These are phyloP conservation scores for Poicephalus meyeri DNA, from an alignment of 2,113 vertebrate species.

Conservation along the genomic window DNA sequence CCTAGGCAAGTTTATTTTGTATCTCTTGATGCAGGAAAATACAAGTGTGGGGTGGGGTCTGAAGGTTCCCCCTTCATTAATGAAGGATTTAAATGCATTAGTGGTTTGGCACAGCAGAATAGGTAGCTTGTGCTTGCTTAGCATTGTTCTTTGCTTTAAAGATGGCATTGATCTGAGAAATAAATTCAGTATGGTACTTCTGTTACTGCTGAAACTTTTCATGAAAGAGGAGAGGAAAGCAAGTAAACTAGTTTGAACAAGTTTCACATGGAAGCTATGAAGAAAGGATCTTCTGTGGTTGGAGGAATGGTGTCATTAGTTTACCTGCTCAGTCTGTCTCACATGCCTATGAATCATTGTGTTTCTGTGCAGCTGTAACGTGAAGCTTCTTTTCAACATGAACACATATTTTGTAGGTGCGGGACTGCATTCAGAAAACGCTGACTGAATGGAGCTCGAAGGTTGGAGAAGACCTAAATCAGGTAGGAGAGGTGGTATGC, in stretches of 20 bases:
- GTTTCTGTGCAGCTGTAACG: not conserved
- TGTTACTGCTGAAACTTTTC: not conserved
- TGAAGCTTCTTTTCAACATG: not conserved
- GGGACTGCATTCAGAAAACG: slow-evolving; percentile 92
- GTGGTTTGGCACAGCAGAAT: not conserved
- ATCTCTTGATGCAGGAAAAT: not conserved
- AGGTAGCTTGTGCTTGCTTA: not conserved
- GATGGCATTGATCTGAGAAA: not conserved
- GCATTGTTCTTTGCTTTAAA: not conserved
- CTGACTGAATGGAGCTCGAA: slow-evolving; percentile 90
- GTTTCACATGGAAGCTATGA: not conserved
- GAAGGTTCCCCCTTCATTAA: not conserved
- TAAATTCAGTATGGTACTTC: not conserved
- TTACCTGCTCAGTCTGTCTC: not conserved
- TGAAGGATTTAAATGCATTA: not conserved
- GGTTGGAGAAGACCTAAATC: slow-evolving; percentile 69
- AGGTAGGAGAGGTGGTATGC: slow-evolving; percentile 55
- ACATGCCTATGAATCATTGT: not conserved
- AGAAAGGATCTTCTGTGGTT: not conserved
- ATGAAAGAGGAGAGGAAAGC: not conserved
- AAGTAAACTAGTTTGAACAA: not conserved
- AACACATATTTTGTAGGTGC: slow-evolving; percentile 82
- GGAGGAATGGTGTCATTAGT: not conserved
- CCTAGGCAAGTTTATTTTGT: not conserved
- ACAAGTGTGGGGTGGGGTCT: not conserved